A percentile compares a stretch with the other conserved stretches of the same genome.
Conservation (phyloP, 2,888 invertebrate genomes). For the Seira musarum region DNA sequence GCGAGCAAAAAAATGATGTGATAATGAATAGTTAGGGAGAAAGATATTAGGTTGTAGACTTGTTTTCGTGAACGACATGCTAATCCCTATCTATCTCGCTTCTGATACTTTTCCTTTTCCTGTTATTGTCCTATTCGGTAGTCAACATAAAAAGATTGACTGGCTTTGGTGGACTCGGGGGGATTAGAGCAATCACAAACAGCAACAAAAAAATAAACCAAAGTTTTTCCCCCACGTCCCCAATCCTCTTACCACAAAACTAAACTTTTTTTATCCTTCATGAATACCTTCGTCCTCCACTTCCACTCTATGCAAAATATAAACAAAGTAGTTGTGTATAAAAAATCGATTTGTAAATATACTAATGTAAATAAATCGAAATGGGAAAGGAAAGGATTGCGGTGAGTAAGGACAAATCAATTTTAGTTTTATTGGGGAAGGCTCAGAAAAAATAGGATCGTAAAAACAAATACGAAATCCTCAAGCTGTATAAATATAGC, state of each 20-base stretch:
- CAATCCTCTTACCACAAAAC: conserved; percentile 16
- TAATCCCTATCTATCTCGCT: neutral
- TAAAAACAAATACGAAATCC: neutral
- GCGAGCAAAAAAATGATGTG: conserved; percentile 10
- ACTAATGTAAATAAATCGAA: conserved; percentile 14
- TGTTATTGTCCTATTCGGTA: neutral
- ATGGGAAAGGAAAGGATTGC: conserved; percentile 1
- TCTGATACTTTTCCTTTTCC: neutral
- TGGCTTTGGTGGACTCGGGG: conserved; percentile 20
- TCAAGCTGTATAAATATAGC: neutral
- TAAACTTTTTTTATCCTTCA: conserved; percentile 2
- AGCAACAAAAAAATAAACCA: conserved; percentile 16
- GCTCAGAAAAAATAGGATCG: neutral
- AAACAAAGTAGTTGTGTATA: too few relatives aligned
- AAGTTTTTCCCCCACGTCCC: conserved; percentile 1
- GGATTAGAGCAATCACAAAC: conserved; percentile 19
- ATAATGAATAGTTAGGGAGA: conserved; percentile 12
- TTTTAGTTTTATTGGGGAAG: conserved; percentile 12
- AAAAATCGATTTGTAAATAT: conserved; percentile 13
- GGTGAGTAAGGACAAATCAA: neutral
- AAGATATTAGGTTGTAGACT: neutral
- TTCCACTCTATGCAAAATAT: neutral
- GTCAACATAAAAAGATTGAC: conserved; percentile 17
- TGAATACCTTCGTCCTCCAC: neutral
- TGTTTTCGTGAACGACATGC: neutral